Evolutionary conservation across 1,140 invertebrate species (phyloP).

Genomic region (Pomacea maculata): DNA sequence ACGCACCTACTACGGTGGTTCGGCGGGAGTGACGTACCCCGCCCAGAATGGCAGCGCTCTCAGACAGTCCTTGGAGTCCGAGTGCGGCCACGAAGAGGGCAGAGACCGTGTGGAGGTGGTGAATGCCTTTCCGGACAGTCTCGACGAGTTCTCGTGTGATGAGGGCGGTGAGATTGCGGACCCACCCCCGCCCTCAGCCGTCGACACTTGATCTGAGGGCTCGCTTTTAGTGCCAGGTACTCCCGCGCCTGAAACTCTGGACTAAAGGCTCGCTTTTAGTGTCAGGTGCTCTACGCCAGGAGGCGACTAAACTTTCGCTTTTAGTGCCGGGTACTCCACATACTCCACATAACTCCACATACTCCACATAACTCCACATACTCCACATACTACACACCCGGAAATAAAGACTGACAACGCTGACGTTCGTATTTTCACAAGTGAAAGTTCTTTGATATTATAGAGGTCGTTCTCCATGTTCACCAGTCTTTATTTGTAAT

Average conservation of each 20-base stretch:
- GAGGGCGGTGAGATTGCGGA: constrained; percentile 28
- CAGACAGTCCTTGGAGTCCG: constrained; percentile 22
- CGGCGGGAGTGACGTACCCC: constrained; percentile 9
- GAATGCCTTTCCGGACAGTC: constrained; percentile 30
- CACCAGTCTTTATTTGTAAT: too few species aligned
- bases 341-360: background rate
- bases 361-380: background rate
- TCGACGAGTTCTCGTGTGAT: constrained; percentile 35
- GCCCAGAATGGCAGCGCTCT: constrained; percentile 26
- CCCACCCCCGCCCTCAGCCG: constrained; percentile 3
- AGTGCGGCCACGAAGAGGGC: constrained; percentile 21
- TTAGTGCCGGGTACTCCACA: background rate
- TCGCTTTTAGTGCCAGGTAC: background rate
- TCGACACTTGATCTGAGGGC: background rate
- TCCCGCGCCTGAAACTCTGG: background rate
- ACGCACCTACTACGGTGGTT: constrained; percentile 29
- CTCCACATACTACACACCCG: background rate
- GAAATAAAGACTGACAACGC: background rate
- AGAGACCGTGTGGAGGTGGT: constrained; percentile 17
- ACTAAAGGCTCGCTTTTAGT: background rate
- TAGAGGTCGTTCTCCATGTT: too few species aligned
- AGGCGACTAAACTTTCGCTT: background rate
- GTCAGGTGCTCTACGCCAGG: background rate
- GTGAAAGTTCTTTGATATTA: too few species aligned
- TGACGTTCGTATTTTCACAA: too few species aligned